Evolutionary conservation across 1,140 invertebrate genomes (phyloP).

Genomic region (Eciton burchellii): DNA sequence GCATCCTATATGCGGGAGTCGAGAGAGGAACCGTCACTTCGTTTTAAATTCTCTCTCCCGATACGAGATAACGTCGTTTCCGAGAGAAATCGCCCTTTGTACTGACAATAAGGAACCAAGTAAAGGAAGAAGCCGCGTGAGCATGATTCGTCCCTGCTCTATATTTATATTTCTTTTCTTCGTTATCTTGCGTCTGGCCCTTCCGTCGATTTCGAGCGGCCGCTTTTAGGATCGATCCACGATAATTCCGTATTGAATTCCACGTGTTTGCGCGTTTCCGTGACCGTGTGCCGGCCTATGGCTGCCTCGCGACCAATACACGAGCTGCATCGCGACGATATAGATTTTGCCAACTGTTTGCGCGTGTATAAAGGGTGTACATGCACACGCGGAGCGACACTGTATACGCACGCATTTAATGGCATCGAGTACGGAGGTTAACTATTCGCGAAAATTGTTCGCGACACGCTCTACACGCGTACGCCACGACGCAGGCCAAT

Average conservation of each 20-base stretch:
- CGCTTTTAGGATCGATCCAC: slow-evolving; percentile 49
- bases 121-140: slow-evolving; percentile 12
- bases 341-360: slow-evolving; percentile 56
- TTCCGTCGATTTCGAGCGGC: slow-evolving; percentile 46
- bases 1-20: slow-evolving; percentile 66
- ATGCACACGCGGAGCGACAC: slow-evolving; percentile 15
- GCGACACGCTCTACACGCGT: slow-evolving; percentile 13
- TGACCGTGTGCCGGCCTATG: too few species aligned
- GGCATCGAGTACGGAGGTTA: slow-evolving; percentile 48
- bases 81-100: slow-evolving; percentile 79
- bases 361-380: slow-evolving; percentile 27
- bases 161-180: too few species aligned
- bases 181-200: slow-evolving; percentile 20
- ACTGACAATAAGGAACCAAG: slow-evolving; percentile 76
- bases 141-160: not conserved
- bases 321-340: slow-evolving; percentile 37
- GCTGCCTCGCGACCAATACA: slow-evolving; percentile 17
- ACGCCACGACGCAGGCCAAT: slow-evolving; percentile 28
- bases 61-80: slow-evolving; percentile 77
- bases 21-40: slow-evolving; percentile 75
- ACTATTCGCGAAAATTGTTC: slow-evolving; percentile 53
- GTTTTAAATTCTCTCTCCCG: slow-evolving; percentile 79
- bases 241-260: slow-evolving; percentile 43
- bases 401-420: slow-evolving; percentile 30
- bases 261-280: slow-evolving; percentile 15